Evolutionary conservation across 2,113 vertebrate genomes (phyloP).

Genomic region (Ibidorhyncha struthersii): DNA sequence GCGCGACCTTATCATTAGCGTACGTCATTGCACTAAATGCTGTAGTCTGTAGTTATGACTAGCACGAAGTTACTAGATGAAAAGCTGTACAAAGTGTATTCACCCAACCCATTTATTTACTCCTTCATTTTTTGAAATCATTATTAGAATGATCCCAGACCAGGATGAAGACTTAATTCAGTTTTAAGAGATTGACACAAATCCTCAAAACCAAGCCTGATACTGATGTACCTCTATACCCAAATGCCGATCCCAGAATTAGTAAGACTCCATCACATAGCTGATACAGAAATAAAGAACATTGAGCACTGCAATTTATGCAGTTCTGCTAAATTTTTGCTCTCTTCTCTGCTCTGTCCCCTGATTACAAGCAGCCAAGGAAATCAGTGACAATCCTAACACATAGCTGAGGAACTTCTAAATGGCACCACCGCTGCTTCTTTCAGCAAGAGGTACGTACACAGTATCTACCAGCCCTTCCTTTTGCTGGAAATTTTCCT

Average conservation of each 20-base stretch:
- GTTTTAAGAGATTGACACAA: not conserved
- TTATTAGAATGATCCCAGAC: not conserved
- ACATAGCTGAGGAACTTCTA: not conserved
- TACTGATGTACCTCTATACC: not conserved
- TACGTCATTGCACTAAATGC: fast-evolving
- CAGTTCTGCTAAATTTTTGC: not conserved
- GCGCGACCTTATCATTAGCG: not conserved
- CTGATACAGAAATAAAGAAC: not conserved
- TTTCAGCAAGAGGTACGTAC: not conserved
- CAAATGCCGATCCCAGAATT: not conserved
- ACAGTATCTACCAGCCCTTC: not conserved
- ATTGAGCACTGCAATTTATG: not conserved
- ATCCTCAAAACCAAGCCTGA: not conserved
- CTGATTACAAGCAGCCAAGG: not conserved
- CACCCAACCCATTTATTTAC: not conserved
- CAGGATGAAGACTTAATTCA: not conserved
- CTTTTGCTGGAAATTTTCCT: not conserved
- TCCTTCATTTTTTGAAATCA: not conserved
- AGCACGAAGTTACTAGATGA: not conserved
- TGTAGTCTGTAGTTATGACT: not conserved
- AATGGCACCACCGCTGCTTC: not conserved
- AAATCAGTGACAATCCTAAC: not conserved
- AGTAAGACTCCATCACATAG: not conserved
- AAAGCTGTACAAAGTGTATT: not conserved
- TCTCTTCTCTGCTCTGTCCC: not conserved